Percentiles rank a stretch among this genome's conserved stretches.
Evolutionary conservation across 2,797 vertebrate genomes (phyloP).

Genomic region (Spea hammondii): DNA sequence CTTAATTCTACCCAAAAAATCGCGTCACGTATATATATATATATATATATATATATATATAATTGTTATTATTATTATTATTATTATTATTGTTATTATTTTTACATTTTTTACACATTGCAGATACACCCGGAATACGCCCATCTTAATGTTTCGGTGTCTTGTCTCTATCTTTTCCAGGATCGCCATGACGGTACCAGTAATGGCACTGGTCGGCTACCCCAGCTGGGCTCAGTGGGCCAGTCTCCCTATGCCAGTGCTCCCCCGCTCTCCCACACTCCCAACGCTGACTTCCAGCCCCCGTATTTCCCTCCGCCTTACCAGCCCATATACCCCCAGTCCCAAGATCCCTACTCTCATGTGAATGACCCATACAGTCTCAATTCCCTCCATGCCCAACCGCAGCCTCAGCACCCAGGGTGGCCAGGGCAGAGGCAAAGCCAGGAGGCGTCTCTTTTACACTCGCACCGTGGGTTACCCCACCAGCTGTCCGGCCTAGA

Average conservation of each 20-base stretch:
- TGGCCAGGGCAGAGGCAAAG: constrained; percentile 95
- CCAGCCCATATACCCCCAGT: constrained; percentile 96
- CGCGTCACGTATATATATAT: background rate
- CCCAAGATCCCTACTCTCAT: constrained; percentile 97
- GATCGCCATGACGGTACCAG: constrained; percentile 95
- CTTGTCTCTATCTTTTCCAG: constrained; percentile 61
- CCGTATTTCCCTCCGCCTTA: constrained; percentile 94
- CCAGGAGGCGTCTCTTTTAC: constrained; percentile 90
- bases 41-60: constrained; percentile 11
- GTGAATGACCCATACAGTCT: constrained; percentile 98
- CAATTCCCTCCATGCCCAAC: constrained; percentile 92
- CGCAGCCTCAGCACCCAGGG: constrained; percentile 91
- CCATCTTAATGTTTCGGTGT: background rate
- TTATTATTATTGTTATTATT: background rate
- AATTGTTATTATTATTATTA: background rate
- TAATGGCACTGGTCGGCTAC: constrained; percentile 93
- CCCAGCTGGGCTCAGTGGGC: constrained; percentile 94
- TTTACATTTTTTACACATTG: constrained; percentile 19
- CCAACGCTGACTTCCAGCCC: constrained; percentile 95
- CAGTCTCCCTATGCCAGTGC: constrained; percentile 94
- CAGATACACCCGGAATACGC: constrained; percentile 38
- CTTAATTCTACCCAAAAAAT: background rate
- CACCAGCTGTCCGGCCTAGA: constrained; percentile 88
- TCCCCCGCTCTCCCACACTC: constrained; percentile 92
- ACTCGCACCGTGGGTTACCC: constrained; percentile 91